Conservation (phyloP, 2,113 vertebrate genomes). For the Microcebus griseorufus region DNA sequence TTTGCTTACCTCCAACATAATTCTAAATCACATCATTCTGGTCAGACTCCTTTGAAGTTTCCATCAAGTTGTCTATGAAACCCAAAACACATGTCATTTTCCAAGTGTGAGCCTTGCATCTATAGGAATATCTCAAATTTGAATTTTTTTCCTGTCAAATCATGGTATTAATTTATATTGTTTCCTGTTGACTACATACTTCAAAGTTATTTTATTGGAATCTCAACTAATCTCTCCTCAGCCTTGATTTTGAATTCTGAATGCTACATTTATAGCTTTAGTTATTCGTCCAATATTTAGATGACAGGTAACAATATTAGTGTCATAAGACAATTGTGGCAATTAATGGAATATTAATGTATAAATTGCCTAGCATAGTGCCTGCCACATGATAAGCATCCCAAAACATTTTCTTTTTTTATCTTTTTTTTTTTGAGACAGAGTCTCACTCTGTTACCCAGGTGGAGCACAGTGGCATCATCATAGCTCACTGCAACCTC, state of each 20-base stretch:
- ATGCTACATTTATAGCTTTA: not conserved
- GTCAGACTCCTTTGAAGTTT: not conserved
- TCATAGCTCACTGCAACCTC: no score
- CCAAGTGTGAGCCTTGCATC: not conserved
- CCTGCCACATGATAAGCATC: not conserved
- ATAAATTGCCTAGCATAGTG: not conserved
- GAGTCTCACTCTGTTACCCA: no score
- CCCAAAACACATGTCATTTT: not conserved
- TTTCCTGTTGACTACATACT: not conserved
- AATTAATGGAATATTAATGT: not conserved
- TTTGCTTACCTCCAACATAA: not conserved
- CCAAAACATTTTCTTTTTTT: not conserved
- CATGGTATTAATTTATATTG: not conserved
- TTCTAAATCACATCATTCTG: not conserved
- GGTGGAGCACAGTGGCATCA: no score
- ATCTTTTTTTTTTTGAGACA: no score
- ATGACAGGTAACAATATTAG: not conserved
- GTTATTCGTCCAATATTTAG: not conserved
- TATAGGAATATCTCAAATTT: not conserved
- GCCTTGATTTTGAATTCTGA: not conserved
- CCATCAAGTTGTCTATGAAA: not conserved
- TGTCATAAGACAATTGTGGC: not conserved
- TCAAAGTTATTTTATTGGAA: not conserved
- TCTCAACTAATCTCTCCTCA: not conserved
- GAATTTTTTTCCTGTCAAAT: not conserved